phyloP scores from a whole-genome alignment of 2,888 invertebrate genomes.

The Rhogogaster chlorosoma region DNA sequence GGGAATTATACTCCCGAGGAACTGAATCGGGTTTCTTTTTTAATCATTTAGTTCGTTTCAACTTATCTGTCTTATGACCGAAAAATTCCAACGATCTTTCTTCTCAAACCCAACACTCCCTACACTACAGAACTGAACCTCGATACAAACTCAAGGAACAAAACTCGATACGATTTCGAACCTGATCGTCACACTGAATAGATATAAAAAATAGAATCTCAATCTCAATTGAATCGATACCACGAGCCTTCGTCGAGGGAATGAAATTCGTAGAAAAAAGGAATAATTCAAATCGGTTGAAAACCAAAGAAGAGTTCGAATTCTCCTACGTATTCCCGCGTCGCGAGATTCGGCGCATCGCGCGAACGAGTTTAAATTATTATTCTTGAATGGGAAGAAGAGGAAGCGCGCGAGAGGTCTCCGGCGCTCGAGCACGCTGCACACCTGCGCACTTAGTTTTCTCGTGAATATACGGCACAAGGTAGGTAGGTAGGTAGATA shows the following conservation, averaged over 20 bases:
- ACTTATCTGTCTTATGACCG: slow-evolving; percentile 49
- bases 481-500: neutral
- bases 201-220: neutral
- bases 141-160: neutral
- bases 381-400: slow-evolving; percentile 18
- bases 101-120: neutral
- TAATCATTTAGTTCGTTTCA: slow-evolving; percentile 38
- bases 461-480: neutral
- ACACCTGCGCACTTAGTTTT: slow-evolving; percentile 20
- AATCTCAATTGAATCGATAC: neutral
- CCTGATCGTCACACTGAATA: neutral
- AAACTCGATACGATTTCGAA: neutral
- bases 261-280: neutral
- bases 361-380: slow-evolving; percentile 28
- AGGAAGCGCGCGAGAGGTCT: neutral
- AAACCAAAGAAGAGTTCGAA: slow-evolving; percentile 5
- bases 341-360: neutral
- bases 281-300: neutral
- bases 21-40: slow-evolving; percentile 47
- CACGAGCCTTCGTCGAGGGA: neutral
- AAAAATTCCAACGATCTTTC: slow-evolving; percentile 44
- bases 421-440: neutral
- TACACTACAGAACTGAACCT: neutral
- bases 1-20: slow-evolving; percentile 42
- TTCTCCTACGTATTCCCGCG: neutral